Evolutionary conservation across 2,888 invertebrate species (phyloP).

Genomic region (Cartodere bifasciata): DNA sequence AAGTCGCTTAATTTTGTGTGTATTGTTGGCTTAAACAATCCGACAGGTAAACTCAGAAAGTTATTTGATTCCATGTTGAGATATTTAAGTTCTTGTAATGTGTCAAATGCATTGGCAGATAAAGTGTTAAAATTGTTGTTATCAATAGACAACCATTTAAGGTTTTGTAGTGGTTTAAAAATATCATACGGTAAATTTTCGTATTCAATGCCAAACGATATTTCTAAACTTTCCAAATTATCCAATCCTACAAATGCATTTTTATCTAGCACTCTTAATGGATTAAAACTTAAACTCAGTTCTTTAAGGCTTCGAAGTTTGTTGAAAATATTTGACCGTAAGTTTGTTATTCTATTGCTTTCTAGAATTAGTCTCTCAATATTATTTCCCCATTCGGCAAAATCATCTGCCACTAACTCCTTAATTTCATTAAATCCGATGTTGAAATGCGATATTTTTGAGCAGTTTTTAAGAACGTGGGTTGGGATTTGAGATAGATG

Average conservation of each 20-base stretch:
- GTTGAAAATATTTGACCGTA: constrained; percentile 57
- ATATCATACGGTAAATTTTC: constrained; percentile 68
- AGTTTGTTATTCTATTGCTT: constrained; percentile 70
- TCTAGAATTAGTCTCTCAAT: constrained; percentile 69
- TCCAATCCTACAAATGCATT: constrained; percentile 69
- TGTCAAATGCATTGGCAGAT: constrained; percentile 55
- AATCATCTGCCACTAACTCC: constrained; percentile 63
- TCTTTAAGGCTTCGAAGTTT: constrained; percentile 68
- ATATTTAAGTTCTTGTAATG: constrained; percentile 59
- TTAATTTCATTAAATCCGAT: constrained; percentile 78
- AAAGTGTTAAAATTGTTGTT: constrained; percentile 74
- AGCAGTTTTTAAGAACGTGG: constrained; percentile 54
- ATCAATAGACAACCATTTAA: constrained; percentile 76
- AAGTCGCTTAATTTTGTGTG: constrained; percentile 66
- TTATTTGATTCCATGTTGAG: constrained; percentile 79
- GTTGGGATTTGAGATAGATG: constrained; percentile 61
- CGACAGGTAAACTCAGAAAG: constrained; percentile 54
- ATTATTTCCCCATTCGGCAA: constrained; percentile 64
- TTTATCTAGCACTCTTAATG: constrained; percentile 67
- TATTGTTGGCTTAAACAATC: constrained; percentile 53
- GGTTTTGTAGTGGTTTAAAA: constrained; percentile 56
- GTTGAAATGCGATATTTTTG: constrained; percentile 72
- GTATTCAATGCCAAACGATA: constrained; percentile 73
- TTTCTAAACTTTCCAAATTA: constrained; percentile 66
- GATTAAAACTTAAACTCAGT: constrained; percentile 84